Percentiles rank a stretch among this genome's conserved stretches.
These are phyloP conservation scores for Tor tambroides DNA, from an alignment of 2,113 vertebrate species.

Conservation along the genomic window DNA sequence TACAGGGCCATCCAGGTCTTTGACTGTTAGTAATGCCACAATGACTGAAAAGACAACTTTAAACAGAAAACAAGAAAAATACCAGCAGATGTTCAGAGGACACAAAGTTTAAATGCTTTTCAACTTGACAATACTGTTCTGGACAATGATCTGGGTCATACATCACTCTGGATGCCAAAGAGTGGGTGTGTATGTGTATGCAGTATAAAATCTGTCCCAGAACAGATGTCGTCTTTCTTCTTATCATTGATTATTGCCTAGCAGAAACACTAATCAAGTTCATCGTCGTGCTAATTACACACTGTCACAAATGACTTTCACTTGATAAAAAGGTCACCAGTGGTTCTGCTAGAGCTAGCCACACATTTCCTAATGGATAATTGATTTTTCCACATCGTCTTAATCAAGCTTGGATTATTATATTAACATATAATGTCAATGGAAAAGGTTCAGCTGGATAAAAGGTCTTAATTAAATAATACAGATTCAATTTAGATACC, in stretches of 20 bases:
- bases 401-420: neutral
- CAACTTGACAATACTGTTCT: conserved; percentile 2
- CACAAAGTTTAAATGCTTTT: neutral
- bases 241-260: conserved; percentile 68
- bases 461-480: neutral
- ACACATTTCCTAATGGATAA: conserved; percentile 45
- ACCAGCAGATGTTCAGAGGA: conserved; percentile 16
- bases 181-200: conserved; percentile 3
- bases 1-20: conserved; percentile 37
- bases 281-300: conserved; percentile 68
- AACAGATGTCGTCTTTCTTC: conserved; percentile 63
- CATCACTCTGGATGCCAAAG: conserved; percentile 26
- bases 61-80: neutral
- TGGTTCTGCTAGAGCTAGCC: conserved; percentile 49
- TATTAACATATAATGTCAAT: neutral
- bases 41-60: neutral
- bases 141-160: neutral
- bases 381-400: conserved; percentile 57
- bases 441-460: neutral
- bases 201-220: conserved; percentile 34
- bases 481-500: neutral
- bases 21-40: conserved; percentile 58
- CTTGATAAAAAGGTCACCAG: conserved; percentile 54
- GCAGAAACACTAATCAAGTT: conserved; percentile 59
- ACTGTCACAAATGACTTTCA: conserved; percentile 52